Base-by-base conservation (phyloP, 1,140 invertebrate species). In the Drosophila nannoptera region DNA sequence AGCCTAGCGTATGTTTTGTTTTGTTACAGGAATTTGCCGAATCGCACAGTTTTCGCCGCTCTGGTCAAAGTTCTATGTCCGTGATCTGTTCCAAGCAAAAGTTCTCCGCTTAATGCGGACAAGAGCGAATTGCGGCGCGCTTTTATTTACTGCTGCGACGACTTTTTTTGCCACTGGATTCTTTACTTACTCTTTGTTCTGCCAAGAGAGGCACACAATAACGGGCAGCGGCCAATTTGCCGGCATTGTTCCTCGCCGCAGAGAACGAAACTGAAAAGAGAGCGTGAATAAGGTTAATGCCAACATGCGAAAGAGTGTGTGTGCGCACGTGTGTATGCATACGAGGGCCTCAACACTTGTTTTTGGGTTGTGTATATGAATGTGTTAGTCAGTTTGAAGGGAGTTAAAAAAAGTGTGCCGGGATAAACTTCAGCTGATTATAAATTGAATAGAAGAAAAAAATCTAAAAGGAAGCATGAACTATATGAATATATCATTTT, bases 71-170 rank as follows among this genome's bases (percentile, higher is more conserved):
- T 16, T 59, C n/a, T 36, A 16, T 9, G 38, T 33, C 22, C 31
- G 42, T n/a, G 8, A 12, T 40, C 48, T 62, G 59, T 22, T 67
- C 69, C 55, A 61, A 53, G 59, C 78, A 63, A 80, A 60, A 66
- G 53, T 83, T 70, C 50, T 55, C 73, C 42, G 66, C 45, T 73
- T 74, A 80, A 76, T 83, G 81, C 76, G 52, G 31, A 42, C 32
- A 64, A 69, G 35, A 71, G 73, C 50, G 52, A 59, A 38, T 55
- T 48, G 11, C 42, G 33, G 33, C 46, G 2, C 68, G 48, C 54
- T 70, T 70, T 70, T 66, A 66, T 70, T 54, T 38, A 38, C 62
- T 9, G 7, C 31, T 8, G 32, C 46, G 65, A n/a, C 53, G 45
- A 35, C 40, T 35, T 33, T 8, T 55, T 40, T 63, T 46, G 7